Evolutionary conservation across 2,113 vertebrate species (phyloP), one percentile per base, ranked within the genome.

Genomic region (Rhinolophus sinicus): DNA sequence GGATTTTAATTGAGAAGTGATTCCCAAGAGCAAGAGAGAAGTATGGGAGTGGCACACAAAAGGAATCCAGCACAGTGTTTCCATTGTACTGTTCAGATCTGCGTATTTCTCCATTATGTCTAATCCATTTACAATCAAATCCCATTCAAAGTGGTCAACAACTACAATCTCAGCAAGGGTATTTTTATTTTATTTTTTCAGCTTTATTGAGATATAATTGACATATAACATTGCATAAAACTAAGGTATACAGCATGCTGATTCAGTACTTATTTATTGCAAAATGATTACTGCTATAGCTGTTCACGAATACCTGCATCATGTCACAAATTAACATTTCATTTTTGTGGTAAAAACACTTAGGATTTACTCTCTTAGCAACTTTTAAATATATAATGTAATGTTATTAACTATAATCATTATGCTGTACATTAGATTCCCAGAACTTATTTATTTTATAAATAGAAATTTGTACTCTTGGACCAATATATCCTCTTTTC

Each of bases 31-130:
- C 26, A 77, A 28, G 13, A 47, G 18, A 82, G 4, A 88, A 50
- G 15, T 2, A 22, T 2, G 12, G 30, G 21, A 65, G 33, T 8
- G 16, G 6, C 15, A 38, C 5, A 12, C 18, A 28, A 33, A 1
- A 28, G 52, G 19, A 12, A 44, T 62, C 12, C 81, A 70, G 8
- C 33, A 40, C 3, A 69, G 8, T 19, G 11, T 24, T 15, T 40
- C 26, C 9, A 21, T 28, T 69, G 10, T 13, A 4, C 9, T 6
- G 13, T 8, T 67, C n/a, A 56, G n/a, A 50, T n/a, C 22, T 44
- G 35, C 10, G 5, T 82, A 8, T 33, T 24, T n/a, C 9, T 72
- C 30, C 28, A 65, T 64, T 56, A 64, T 28, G 4, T 60, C 26
- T 50, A 40, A 40, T 64, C 14, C 11, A 30, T 69, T 91, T 22